Evolutionary conservation across 2,797 vertebrate genomes (phyloP), one percentile per base, ranked within the genome.

Genomic region (Falco novaeseelandiae): DNA sequence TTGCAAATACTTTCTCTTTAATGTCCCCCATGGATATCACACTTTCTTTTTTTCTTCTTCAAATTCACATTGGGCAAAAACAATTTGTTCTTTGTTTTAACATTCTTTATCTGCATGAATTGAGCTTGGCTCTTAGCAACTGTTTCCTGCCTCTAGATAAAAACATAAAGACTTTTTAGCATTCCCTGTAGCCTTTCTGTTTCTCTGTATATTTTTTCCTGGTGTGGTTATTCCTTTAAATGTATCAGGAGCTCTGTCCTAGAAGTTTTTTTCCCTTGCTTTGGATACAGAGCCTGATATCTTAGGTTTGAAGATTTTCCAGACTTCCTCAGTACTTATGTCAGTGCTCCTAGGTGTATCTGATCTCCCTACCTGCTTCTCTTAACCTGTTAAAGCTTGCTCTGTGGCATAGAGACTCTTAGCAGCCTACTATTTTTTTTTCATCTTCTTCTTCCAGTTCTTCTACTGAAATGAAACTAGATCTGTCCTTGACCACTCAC

Each of bases 41-140:
- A 32, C 8, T 76, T 69, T 14, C 14, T 38, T 81, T 71, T 85
- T 51, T 78, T 14, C 22, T 81, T 89, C 23, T 86, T 93, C 38
- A 81, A 26, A 81, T 74, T 78, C 52, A 59, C 61, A 32, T 12
- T 19, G 10, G 71, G 52, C 49, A 89, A 63, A n/a, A 86, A 74
- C 38, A 95, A 84, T 65, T 48, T 62, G 14, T 61, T 83, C 80
- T 96, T 92, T 89, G 65, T 86, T 88, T 95, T 78, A 86, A 22
- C 5, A 44, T 83, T 80, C 25, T 88, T 88, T 67, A 88, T 67
- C 69, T 83, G 3, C 49, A 59, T 74, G 36, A 63, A 36, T 89
- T 97, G 87, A 52, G 26, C 12, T 94, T 94, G 86, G 73, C 46
- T 96, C 61, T 81, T 73, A 52, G 20, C 12, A 93, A 67, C 62